Percentiles rank a stretch among this genome's conserved stretches.
Evolutionary conservation across 2,113 vertebrate genomes (phyloP).

Genomic region (Stomatorhinus ivindoensis): DNA sequence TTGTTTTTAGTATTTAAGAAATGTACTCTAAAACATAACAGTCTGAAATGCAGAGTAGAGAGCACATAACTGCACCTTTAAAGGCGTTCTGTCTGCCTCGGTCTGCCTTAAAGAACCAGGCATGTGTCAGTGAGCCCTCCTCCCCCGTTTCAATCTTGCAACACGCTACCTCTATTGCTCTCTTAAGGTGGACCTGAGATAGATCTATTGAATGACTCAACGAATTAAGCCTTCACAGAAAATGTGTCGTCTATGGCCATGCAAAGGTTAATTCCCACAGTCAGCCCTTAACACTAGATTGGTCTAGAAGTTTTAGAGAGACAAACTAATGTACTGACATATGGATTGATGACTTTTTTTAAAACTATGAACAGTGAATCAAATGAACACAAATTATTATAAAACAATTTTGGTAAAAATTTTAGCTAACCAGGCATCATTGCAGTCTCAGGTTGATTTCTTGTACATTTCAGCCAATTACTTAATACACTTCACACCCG

Average conservation of each 20-base stretch:
- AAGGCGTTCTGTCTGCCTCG: constrained; percentile 53
- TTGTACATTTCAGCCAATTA: background rate
- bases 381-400: background rate
- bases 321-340: background rate
- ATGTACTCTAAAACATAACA: background rate
- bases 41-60: background rate
- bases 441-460: background rate
- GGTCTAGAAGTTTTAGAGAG: constrained; percentile 19
- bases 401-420: background rate
- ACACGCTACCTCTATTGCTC: constrained; percentile 53
- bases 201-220: constrained; percentile 30
- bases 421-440: background rate
- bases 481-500: background rate
- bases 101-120: constrained; percentile 72
- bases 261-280: constrained; percentile 64
- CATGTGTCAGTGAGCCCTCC: constrained; percentile 64
- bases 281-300: constrained; percentile 31
- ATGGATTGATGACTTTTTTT: background rate
- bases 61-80: constrained; percentile 57
- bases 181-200: constrained; percentile 66
- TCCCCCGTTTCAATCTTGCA: constrained; percentile 52
- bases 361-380: background rate
- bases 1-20: background rate
- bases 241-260: constrained; percentile 22
- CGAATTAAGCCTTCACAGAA: background rate